phyloP scores from a whole-genome alignment of 2,113 vertebrate genomes.

The Dolichallabes microphthalmus region DNA sequence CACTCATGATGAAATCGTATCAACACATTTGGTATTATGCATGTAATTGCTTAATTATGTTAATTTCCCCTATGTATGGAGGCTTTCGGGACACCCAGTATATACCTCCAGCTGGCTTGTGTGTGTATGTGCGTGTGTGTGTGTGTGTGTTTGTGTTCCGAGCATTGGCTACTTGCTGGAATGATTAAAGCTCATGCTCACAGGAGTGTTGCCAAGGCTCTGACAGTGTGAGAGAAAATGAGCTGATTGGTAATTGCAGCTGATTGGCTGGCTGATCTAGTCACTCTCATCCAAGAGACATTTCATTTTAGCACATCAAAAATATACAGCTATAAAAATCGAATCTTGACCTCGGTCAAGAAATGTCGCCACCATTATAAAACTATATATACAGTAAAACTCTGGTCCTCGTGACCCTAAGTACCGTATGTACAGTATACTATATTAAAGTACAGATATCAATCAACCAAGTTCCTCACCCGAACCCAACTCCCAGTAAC shows the following conservation, averaged over 20 bases:
- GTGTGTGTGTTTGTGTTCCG: slow-evolving; percentile 16
- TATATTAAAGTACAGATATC: slow-evolving; percentile 20
- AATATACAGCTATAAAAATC: slow-evolving; percentile 33
- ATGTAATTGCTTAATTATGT: too few species aligned
- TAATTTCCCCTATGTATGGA: too few species aligned
- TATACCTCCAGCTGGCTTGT: not conserved
- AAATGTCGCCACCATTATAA: slow-evolving; percentile 14
- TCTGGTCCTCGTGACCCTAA: too few species aligned
- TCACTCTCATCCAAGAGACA: slow-evolving; percentile 61
- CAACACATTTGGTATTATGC: too few species aligned
- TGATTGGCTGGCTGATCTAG: slow-evolving; percentile 62
- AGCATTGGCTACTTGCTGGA: slow-evolving; percentile 40
- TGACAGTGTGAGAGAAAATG: slow-evolving; percentile 56
- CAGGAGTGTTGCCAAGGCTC: slow-evolving; percentile 78
- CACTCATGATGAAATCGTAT: too few species aligned
- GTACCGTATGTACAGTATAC: not conserved
- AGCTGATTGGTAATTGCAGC: slow-evolving; percentile 69
- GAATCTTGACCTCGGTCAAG: slow-evolving; percentile 12
- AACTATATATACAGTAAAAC: too few species aligned
- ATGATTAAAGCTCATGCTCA: slow-evolving; percentile 56
- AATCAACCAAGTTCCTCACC: not conserved
- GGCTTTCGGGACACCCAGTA: not conserved
- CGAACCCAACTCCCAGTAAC: not conserved
- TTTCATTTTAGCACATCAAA: slow-evolving; percentile 26
- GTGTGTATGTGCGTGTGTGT: slow-evolving; percentile 14